Evolutionary conservation across 2,888 invertebrate genomes (phyloP).

Genomic region (Crioceris asparagi): DNA sequence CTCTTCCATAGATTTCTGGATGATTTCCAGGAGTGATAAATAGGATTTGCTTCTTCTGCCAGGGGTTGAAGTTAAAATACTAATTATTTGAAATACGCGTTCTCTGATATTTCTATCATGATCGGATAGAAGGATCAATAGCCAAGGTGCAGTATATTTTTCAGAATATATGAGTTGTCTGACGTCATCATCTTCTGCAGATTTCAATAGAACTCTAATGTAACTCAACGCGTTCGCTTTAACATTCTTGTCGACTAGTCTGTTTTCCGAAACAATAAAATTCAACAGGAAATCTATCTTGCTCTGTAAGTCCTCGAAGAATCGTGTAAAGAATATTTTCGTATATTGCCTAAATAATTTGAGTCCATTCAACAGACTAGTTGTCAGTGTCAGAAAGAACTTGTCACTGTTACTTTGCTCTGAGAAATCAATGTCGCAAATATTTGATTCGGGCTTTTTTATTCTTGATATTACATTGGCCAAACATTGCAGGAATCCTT

Average conservation of each 20-base stretch:
- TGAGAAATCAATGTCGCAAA: slow-evolving; percentile 41
- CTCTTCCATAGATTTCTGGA: slow-evolving; percentile 40
- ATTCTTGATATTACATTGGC: slow-evolving; percentile 42
- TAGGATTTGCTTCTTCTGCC: no score
- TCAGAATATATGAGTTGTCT: slow-evolving; percentile 7
- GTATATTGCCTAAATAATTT: slow-evolving; percentile 21
- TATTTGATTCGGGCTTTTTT: slow-evolving; percentile 34
- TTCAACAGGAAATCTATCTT: slow-evolving; percentile 23
- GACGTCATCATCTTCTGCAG: slow-evolving; percentile 3
- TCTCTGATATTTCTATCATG: slow-evolving; percentile 10
- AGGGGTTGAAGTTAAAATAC: no score
- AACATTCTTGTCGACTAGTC: slow-evolving; percentile 10
- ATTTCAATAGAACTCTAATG: slow-evolving; percentile 11
- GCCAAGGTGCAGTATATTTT: slow-evolving; percentile 8
- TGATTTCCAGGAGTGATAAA: no score
- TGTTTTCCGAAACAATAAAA: slow-evolving; percentile 14
- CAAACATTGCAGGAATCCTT: slow-evolving; percentile 46
- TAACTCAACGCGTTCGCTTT: slow-evolving; percentile 11
- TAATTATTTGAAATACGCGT: no score
- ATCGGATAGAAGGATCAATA: slow-evolving; percentile 11
- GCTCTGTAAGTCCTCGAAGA: slow-evolving; percentile 12
- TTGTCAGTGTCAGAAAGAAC: slow-evolving; percentile 31
- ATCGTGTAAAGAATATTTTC: slow-evolving; percentile 38
- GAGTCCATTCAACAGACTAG: slow-evolving; percentile 43
- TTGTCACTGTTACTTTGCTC: slow-evolving; percentile 30